A percentile compares a stretch with the other conserved stretches of the same genome.
Evolutionary conservation across 2,113 vertebrate genomes (phyloP).

Genomic region (Tringa solitaria): DNA sequence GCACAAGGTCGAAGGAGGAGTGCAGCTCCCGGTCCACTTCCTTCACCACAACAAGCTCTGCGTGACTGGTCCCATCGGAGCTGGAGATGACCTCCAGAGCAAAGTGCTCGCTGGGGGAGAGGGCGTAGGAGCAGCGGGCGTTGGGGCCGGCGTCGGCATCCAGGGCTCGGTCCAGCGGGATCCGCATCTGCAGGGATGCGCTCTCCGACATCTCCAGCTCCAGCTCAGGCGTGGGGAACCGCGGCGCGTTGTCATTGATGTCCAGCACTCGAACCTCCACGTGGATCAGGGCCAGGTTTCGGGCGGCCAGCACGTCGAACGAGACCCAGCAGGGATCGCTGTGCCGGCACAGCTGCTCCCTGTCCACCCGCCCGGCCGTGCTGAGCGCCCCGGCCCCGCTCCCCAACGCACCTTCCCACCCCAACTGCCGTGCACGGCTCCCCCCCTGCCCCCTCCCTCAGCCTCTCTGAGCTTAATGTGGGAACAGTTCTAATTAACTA

Average conservation of each 20-base stretch:
- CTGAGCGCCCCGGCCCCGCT: too few relatives aligned
- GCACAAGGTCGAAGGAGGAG: constrained; percentile 78
- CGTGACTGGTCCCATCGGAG: constrained; percentile 79
- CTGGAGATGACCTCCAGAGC: constrained; percentile 79
- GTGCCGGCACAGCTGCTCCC: constrained; percentile 86
- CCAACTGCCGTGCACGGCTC: too few relatives aligned
- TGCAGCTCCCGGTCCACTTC: constrained; percentile 87
- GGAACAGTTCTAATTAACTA: background rate
- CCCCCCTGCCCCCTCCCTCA: too few relatives aligned
- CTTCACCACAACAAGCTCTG: constrained; percentile 85
- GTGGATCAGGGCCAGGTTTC: constrained; percentile 78
- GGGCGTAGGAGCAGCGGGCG: constrained; percentile 78
- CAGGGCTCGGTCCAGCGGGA: constrained; percentile 86
- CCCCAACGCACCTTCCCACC: too few relatives aligned
- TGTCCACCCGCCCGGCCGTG: constrained; percentile 82
- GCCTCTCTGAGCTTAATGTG: background rate
- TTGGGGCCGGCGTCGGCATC: constrained; percentile 85
- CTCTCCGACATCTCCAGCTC: constrained; percentile 93
- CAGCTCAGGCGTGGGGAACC: constrained; percentile 79
- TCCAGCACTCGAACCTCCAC: constrained; percentile 88
- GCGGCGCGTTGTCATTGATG: constrained; percentile 87
- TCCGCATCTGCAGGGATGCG: constrained; percentile 78
- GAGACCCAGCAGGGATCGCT: constrained; percentile 83
- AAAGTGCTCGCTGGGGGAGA: constrained; percentile 87
- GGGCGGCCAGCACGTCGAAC: constrained; percentile 82